These are phyloP conservation scores for Nudaria mundana DNA, from an alignment of 2,888 invertebrate genomes.

Conservation along the genomic window DNA sequence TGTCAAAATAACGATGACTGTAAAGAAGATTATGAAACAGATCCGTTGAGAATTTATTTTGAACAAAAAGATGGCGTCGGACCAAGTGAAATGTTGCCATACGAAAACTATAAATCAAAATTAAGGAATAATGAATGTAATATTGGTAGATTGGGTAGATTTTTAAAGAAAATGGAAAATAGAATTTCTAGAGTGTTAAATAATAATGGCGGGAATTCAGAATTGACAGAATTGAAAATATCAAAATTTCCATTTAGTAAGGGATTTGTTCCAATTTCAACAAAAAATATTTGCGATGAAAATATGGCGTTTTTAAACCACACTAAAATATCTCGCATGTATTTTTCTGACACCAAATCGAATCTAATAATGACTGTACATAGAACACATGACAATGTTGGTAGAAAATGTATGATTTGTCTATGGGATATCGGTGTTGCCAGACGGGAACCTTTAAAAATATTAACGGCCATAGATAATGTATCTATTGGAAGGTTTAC, in stretches of 20 bases:
- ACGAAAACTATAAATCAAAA: conserved; percentile 53
- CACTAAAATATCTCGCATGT: conserved; percentile 45
- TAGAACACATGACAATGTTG: conserved; percentile 20
- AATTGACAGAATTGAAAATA: conserved; percentile 40
- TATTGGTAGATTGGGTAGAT: conserved; percentile 46
- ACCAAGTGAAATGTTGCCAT: conserved; percentile 52
- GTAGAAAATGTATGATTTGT: conserved; percentile 51
- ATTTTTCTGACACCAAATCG: conserved; percentile 55
- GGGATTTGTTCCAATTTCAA: conserved; percentile 50
- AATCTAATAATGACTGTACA: conserved; percentile 63
- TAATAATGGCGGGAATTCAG: conserved; percentile 46
- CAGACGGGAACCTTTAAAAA: conserved; percentile 53
- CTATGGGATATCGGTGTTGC: conserved; percentile 66
- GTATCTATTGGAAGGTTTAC: conserved; percentile 51
- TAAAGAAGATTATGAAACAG: conserved; percentile 47
- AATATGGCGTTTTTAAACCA: conserved; percentile 42
- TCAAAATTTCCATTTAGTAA: conserved; percentile 60
- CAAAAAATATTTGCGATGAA: conserved; percentile 37
- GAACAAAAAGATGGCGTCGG: conserved; percentile 72
- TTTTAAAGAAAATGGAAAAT: conserved; percentile 59
- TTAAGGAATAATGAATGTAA: conserved; percentile 52
- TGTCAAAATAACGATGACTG: conserved; percentile 25
- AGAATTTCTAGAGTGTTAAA: conserved; percentile 52
- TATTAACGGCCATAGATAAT: conserved; percentile 59
- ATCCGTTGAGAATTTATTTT: conserved; percentile 62